Evolutionary conservation across 2,797 vertebrate species (phyloP).

Genomic region (Parauchenoglanis punctatus): DNA sequence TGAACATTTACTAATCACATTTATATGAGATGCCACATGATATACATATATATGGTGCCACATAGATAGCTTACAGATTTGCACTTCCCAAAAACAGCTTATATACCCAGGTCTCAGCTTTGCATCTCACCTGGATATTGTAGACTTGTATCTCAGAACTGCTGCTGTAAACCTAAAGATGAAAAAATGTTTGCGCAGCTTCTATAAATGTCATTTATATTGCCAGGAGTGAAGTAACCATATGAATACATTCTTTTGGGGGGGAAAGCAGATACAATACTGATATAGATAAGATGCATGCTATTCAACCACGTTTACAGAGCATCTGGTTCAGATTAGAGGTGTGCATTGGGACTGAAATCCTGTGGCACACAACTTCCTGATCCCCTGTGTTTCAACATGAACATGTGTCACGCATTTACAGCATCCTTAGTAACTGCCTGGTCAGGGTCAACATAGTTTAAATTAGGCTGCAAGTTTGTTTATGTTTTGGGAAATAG

Average conservation of each 20-base stretch:
- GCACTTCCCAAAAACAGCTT: background rate
- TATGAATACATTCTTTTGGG: background rate
- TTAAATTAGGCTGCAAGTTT: background rate
- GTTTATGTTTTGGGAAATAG: background rate
- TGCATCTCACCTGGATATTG: background rate
- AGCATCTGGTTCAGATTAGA: background rate
- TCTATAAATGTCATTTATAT: background rate
- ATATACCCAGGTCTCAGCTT: background rate
- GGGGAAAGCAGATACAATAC: background rate
- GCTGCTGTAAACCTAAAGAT: background rate
- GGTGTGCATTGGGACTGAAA: background rate
- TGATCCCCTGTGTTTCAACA: background rate
- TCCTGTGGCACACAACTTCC: background rate
- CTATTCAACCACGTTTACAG: background rate
- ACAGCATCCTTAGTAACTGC: background rate
- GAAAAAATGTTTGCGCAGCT: background rate
- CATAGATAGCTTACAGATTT: background rate
- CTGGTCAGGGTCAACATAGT: background rate
- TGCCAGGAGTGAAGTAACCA: background rate
- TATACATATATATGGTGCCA: background rate
- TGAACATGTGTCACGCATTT: background rate
- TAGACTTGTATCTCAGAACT: background rate
- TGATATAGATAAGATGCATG: background rate
- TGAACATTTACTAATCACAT: background rate
- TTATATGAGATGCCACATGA: background rate